phyloP scores from a whole-genome alignment of 2,888 invertebrate genomes.

The Acleris laterana region DNA sequence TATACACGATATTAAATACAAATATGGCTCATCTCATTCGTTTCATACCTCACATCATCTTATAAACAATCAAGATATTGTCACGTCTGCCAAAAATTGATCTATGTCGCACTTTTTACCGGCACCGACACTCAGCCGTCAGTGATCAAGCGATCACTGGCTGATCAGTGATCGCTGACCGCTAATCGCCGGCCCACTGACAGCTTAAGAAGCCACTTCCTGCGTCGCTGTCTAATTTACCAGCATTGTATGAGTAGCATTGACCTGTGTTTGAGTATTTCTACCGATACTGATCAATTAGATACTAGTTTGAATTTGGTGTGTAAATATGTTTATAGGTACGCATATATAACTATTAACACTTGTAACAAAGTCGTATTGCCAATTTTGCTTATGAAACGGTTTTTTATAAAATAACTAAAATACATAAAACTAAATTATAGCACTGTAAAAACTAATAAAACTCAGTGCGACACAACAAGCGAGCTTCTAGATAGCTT shows the following conservation, averaged over 20 bases:
- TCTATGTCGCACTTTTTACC: conserved; percentile 62
- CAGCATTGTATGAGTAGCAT: conserved; percentile 64
- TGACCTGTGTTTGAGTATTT: conserved; percentile 47
- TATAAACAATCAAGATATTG: no score
- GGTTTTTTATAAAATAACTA: no score
- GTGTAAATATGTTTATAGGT: not conserved
- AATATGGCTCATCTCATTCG: no score
- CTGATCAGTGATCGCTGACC: conserved; percentile 71
- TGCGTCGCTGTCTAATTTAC: conserved; percentile 81
- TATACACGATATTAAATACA: no score
- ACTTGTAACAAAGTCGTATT: no score
- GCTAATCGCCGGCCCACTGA: conserved; percentile 77
- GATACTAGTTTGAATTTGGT: conserved; percentile 8
- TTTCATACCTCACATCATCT: no score
- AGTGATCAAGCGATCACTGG: conserved; percentile 70
- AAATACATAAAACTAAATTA: no score
- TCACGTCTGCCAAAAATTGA: conserved; percentile 27
- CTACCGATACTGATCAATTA: conserved; percentile 44
- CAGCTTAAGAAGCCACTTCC: conserved; percentile 82
- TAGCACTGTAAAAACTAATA: no score
- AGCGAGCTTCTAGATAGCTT: no score
- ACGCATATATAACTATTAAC: not conserved
- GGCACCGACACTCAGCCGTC: conserved; percentile 60
- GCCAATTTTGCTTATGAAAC: no score
- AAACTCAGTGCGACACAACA: no score